Conservation (phyloP, 2,113 vertebrate genomes). For the Alligator sinensis region DNA sequence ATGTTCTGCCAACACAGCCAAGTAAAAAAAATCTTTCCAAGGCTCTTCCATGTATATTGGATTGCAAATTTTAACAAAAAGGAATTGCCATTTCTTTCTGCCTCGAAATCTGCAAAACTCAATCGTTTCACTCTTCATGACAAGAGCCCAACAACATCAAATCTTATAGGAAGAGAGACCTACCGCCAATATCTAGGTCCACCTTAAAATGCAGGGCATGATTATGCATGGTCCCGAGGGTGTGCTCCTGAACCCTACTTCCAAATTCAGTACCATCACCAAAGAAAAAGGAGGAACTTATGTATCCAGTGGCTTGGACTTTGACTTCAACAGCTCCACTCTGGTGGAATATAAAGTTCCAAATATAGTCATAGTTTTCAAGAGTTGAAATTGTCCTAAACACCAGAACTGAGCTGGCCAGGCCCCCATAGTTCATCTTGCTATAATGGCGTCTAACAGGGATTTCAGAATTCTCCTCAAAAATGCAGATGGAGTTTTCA, state of each 20-base stretch:
- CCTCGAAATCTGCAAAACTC: too few species aligned
- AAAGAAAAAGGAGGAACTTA: constrained; percentile 81
- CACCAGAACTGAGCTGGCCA: constrained; percentile 87
- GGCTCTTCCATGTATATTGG: too few species aligned
- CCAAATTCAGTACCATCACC: constrained; percentile 75
- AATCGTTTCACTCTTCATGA: too few species aligned
- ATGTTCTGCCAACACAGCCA: too few species aligned
- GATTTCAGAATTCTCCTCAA: constrained; percentile 85
- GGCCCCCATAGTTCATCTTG: constrained; percentile 84
- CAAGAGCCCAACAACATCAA: neutral
- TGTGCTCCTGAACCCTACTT: constrained; percentile 81
- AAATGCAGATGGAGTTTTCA: constrained; percentile 86
- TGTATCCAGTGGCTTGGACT: constrained; percentile 89
- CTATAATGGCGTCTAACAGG: constrained; percentile 89
- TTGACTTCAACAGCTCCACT: constrained; percentile 88
- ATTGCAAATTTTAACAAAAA: too few species aligned
- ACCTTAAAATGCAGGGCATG: constrained; percentile 89
- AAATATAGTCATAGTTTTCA: constrained; percentile 89
- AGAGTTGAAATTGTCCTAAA: constrained; percentile 85
- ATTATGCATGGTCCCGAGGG: constrained; percentile 88
- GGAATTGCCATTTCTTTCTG: too few species aligned
- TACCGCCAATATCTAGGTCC: constrained; percentile 88
- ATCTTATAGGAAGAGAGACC: neutral
- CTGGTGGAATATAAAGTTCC: constrained; percentile 91
- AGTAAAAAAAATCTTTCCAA: too few species aligned